These are phyloP conservation scores for Scaptomyza cyrtandrae DNA, from an alignment of 2,888 invertebrate species.

Conservation along the genomic window DNA sequence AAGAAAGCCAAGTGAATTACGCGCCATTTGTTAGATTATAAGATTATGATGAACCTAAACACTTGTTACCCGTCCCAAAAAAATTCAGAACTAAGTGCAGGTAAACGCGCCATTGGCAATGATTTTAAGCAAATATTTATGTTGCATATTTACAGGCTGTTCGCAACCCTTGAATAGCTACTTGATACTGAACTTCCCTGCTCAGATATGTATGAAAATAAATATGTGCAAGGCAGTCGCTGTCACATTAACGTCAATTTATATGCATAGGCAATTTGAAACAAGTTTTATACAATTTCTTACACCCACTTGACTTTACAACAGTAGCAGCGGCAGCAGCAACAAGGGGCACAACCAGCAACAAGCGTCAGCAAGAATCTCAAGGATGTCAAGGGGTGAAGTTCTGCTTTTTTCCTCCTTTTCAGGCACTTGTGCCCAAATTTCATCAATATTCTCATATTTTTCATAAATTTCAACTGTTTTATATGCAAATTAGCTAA, in stretches of 20 bases:
- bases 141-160: constrained; percentile 63
- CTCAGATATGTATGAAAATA: constrained; percentile 30
- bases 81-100: constrained; percentile 26
- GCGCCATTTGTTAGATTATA: neutral
- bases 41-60: constrained; percentile 30
- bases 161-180: constrained; percentile 5
- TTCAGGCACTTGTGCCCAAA: constrained; percentile 60
- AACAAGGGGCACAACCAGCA: constrained; percentile 18
- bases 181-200: constrained; percentile 15
- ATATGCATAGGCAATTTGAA: constrained; percentile 85
- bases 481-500: constrained; percentile 84
- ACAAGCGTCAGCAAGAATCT: constrained; percentile 5
- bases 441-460: constrained; percentile 80
- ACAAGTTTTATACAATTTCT: constrained; percentile 84
- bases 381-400: constrained; percentile 54
- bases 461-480: constrained; percentile 79
- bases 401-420: neutral
- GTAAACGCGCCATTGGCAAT: neutral
- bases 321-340: constrained; percentile 7
- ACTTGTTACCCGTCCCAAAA: constrained; percentile 49
- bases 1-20: neutral
- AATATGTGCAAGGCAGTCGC: constrained; percentile 63
- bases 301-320: constrained; percentile 83
- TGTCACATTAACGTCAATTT: constrained; percentile 84
- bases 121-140: constrained; percentile 17